Conservation (phyloP, 1,140 invertebrate species). For the Tetraneura akinire region DNA sequence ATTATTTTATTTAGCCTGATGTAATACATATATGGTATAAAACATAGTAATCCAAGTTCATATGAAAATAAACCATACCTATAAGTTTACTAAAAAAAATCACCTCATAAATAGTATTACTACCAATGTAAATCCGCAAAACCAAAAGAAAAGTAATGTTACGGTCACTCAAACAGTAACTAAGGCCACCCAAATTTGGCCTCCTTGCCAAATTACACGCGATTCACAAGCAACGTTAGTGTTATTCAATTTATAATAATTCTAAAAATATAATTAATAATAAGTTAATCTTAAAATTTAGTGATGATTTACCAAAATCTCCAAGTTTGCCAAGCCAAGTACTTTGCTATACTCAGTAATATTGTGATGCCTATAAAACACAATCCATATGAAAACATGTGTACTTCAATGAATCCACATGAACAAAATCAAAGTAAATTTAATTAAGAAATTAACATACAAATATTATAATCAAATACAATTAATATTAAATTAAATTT, state of each 20-base stretch:
- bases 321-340: background rate
- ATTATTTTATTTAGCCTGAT: slow-evolving; percentile 24
- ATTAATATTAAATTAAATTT: no score
- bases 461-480: no score
- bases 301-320: slow-evolving; percentile 18
- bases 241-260: no score
- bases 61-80: slow-evolving; percentile 60
- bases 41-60: slow-evolving; percentile 63
- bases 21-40: slow-evolving; percentile 62
- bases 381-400: background rate
- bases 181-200: slow-evolving; percentile 29
- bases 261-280: background rate
- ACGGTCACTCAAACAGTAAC: background rate
- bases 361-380: slow-evolving; percentile 23
- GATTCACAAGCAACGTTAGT: slow-evolving; percentile 39
- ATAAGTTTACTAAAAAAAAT: slow-evolving; percentile 56
- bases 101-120: background rate
- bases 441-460: background rate
- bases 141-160: slow-evolving; percentile 55
- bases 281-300: background rate
- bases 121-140: background rate
- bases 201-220: slow-evolving; percentile 18
- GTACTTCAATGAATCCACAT: background rate
- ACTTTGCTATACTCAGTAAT: slow-evolving; percentile 20
- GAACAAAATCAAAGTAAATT: slow-evolving; percentile 23